Percentiles rank a stretch among this genome's conserved stretches.
Evolutionary conservation across 2,113 vertebrate genomes (phyloP).

Genomic region (Fukomys damarensis): DNA sequence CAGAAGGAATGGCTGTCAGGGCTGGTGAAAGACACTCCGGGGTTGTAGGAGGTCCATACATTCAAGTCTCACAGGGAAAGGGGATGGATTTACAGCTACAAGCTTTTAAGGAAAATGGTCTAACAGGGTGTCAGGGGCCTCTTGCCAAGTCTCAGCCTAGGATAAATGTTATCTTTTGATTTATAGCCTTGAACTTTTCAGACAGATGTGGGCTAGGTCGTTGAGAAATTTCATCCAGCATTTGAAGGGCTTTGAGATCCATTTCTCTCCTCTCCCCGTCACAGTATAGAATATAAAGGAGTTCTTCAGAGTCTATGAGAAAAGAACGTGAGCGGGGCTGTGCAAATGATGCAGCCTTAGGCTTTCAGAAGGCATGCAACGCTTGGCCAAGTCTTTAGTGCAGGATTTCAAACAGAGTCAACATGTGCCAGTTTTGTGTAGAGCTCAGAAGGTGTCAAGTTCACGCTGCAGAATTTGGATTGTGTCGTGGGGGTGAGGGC

Average conservation of each 20-base stretch:
- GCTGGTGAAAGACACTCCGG: background rate
- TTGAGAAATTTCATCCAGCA: background rate
- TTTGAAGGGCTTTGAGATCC: slow-evolving; percentile 63
- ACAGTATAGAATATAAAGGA: background rate
- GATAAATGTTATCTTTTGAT: background rate
- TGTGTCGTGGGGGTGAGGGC: background rate
- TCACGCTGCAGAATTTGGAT: background rate
- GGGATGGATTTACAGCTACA: background rate
- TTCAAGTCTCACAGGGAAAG: background rate
- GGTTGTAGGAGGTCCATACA: background rate
- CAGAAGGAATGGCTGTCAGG: background rate
- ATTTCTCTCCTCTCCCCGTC: background rate
- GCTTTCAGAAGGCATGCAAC: background rate
- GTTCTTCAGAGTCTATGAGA: background rate
- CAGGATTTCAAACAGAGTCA: background rate
- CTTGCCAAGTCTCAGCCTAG: background rate
- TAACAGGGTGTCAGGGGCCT: background rate
- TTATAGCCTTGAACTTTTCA: background rate
- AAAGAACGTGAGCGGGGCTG: background rate
- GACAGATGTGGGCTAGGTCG: background rate
- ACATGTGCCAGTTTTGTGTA: background rate
- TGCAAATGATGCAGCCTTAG: background rate
- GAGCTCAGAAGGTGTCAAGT: background rate
- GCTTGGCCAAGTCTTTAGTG: background rate
- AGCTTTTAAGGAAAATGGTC: background rate